These are phyloP conservation scores for Oenanthe melanoleuca DNA, from an alignment of 2,113 vertebrate genomes.

Conservation along the genomic window DNA sequence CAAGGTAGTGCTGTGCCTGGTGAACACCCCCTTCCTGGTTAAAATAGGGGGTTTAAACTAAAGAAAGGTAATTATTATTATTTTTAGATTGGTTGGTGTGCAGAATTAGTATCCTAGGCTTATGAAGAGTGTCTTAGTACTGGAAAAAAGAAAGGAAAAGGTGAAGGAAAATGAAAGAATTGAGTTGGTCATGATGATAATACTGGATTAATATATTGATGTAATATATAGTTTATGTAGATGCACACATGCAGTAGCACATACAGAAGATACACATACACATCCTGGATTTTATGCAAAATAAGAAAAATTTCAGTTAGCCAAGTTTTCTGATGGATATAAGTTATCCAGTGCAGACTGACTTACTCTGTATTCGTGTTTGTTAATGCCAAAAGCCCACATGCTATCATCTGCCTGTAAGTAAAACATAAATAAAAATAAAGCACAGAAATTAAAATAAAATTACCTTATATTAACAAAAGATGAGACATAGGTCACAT, in stretches of 20 bases:
- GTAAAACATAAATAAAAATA: background rate
- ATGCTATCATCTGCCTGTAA: background rate
- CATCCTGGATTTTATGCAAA: background rate
- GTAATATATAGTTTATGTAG: background rate
- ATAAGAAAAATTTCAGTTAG: background rate
- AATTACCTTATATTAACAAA: background rate
- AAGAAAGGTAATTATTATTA: background rate
- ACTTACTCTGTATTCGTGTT: background rate
- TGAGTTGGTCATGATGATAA: background rate
- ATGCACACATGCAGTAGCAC: background rate
- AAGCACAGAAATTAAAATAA: background rate
- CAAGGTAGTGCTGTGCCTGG: rapidly evolving
- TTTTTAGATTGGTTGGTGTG: background rate
- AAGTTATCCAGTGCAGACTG: background rate
- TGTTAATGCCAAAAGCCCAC: background rate
- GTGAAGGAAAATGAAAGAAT: background rate
- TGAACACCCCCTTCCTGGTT: background rate
- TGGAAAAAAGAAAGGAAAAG: background rate
- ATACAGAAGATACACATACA: background rate
- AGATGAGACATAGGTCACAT: background rate
- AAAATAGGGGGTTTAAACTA: background rate
- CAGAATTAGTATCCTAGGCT: background rate
- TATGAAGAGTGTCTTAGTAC: background rate
- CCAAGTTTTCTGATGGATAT: background rate
- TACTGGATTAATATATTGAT: background rate